Evolutionary conservation across 2,888 invertebrate species (phyloP), one percentile per base, ranked within the genome.

Genomic region (Miltochrista miniata): DNA sequence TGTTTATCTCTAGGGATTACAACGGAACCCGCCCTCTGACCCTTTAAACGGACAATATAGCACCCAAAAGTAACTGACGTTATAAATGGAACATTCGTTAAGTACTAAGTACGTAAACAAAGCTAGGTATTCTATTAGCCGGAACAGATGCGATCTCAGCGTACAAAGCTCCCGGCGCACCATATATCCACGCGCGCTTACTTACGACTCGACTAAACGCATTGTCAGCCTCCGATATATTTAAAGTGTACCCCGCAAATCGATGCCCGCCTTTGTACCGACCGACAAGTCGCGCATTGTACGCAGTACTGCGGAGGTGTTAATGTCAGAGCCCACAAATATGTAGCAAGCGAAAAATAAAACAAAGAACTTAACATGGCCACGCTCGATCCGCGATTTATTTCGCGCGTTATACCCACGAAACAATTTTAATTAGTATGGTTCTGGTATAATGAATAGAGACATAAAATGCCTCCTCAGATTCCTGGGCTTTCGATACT

Each of bases 341-440:
- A 85, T 85, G 83, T 82, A 81, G 72, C 79, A 76, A 61, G 71
- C 49, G 60, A 64, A 74, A 81, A 82, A 77, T 73, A 81, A 81
- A 79, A 63, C 72, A 73, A 72, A 68, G 67, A 48, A 49, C n/a
- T 18, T 52, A 67, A 76, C 82, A 79, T 46, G 64, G 57, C 72
- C 68, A 68, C 54, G 66, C 61, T 51, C 58, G 60, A 52, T 45
- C 46, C 61, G 72, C 68, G 77, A 81, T 85, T 85, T 85, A 85
- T 85, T 79, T 75, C 59, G 59, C 74, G 73, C 70, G 70, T 73
- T 70, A 77, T 75, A 74, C 68, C 66, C 62, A 65, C 70, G 67
- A 67, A 86, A 80, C 82, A 84, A 86, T 86, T 86, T 86, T 86
- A 86, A 86, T 86, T 86, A 86, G 85, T 75, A 72, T 72, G 63